Base-by-base conservation (phyloP, 2,888 invertebrate genomes). In the Limnephilus marmoratus region DNA sequence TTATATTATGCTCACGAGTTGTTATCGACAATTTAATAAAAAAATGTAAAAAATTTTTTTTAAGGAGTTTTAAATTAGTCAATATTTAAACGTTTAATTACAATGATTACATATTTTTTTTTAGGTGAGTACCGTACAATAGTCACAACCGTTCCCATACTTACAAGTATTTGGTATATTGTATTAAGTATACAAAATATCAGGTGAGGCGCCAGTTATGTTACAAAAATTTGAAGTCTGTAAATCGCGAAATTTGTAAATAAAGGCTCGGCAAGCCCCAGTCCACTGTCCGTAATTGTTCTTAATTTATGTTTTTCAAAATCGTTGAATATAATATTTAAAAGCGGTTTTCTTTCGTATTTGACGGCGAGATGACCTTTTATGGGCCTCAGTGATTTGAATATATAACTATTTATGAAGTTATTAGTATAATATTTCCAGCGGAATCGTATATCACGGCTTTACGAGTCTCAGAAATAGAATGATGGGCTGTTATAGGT, bases 321-420 rank as follows among this genome's bases (percentile, higher is more conserved):
- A 68, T 68, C 24, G 68, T 68, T 68, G 68, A 37, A 37, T 37
- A 41, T 37, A 31, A 31, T 83, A 41, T 34, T 45, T 45, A 0
- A 83, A 41, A 34, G 34, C 37, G 37, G 37, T 15, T 83, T 34
- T 37, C 83, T 83, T 68, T 68, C 68, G 68, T 24, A 68, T 83
- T 83, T 83, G 37, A 86, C 86, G 41, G n/a, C 45, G 29, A 45
- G n/a, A 29, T 86, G 86, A 86, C 86, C 86, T 86, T 86, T 86
- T 45, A 86, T 86, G 41, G 49, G 3, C 9, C 29, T 37, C 3
- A 49, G 5, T 45, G 49, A 86, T 86, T 86, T 86, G 45, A 86
- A 86, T 86, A 86, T 45, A 45, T 86, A 45, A 86, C 41, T 86
- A 45, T 29, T 45, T 37, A 24, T 49, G 41, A 86, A 45, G 45